These are phyloP conservation scores for Agriotes lineatus DNA, from an alignment of 2,888 invertebrate species.

Conservation along the genomic window DNA sequence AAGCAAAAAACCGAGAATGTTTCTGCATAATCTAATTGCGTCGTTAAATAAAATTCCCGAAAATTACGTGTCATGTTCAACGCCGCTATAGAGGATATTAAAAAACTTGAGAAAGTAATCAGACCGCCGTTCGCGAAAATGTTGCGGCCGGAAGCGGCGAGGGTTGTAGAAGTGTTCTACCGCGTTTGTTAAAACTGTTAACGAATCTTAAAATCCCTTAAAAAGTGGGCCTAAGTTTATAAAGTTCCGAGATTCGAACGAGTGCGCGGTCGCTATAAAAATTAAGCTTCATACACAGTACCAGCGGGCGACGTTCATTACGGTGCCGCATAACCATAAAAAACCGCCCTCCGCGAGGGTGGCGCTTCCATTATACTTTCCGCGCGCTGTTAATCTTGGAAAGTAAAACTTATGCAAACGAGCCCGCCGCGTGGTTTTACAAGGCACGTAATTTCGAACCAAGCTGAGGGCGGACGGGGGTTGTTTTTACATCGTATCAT, in stretches of 20 bases:
- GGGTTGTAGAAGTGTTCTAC: slow-evolving; percentile 57
- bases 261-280: slow-evolving; percentile 62
- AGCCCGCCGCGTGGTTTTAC: slow-evolving; percentile 66
- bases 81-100: slow-evolving; percentile 62
- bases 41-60: slow-evolving; percentile 60
- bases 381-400: slow-evolving; percentile 65
- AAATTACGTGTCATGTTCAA: slow-evolving; percentile 62
- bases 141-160: slow-evolving; percentile 50
- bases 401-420: slow-evolving; percentile 68
- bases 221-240: slow-evolving; percentile 64
- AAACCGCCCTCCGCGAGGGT: slow-evolving; percentile 53
- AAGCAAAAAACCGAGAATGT: slow-evolving; percentile 43
- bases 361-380: slow-evolving; percentile 65
- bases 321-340: slow-evolving; percentile 63
- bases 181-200: slow-evolving; percentile 66
- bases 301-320: slow-evolving; percentile 61
- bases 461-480: slow-evolving; percentile 46
- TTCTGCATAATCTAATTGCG: slow-evolving; percentile 51
- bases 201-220: slow-evolving; percentile 66
- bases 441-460: slow-evolving; percentile 64
- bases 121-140: slow-evolving; percentile 53
- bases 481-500: slow-evolving; percentile 59
- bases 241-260: slow-evolving; percentile 61
- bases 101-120: slow-evolving; percentile 65
- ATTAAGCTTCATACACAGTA: slow-evolving; percentile 63